Conservation (phyloP, 2,113 vertebrate genomes). For the Hassar affinis region DNA sequence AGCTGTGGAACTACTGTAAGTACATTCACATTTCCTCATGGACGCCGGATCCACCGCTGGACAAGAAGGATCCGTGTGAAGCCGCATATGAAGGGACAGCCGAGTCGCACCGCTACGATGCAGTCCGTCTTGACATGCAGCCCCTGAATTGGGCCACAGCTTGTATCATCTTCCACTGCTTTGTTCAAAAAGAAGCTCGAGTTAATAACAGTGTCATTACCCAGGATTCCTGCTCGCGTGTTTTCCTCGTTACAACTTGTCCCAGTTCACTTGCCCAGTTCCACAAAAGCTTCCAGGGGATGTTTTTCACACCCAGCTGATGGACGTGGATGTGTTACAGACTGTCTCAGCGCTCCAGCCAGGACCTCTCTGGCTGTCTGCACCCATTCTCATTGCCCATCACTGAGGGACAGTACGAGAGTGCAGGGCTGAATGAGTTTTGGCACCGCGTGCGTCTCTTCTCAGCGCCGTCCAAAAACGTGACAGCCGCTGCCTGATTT, state of each 20-base stretch:
- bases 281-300: background rate
- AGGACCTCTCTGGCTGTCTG: conserved; percentile 31
- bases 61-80: too few relatives aligned
- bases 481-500: conserved; percentile 69
- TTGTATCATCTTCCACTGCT: background rate
- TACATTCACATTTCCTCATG: too few relatives aligned
- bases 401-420: conserved; percentile 55
- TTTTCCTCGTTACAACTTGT: background rate
- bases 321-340: background rate
- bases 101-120: too few relatives aligned
- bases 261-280: too few relatives aligned
- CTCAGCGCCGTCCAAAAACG: conserved; percentile 50
- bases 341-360: background rate
- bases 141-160: too few relatives aligned
- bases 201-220: background rate
- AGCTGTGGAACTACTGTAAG: too few relatives aligned
- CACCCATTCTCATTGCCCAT: conserved; percentile 47
- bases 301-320: conserved; percentile 36
- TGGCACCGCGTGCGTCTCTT: conserved; percentile 58
- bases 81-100: too few relatives aligned
- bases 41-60: too few relatives aligned
- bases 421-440: conserved; percentile 47
- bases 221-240: background rate
- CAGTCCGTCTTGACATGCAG: too few relatives aligned
- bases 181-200: too few relatives aligned